Conservation (phyloP, 2,113 vertebrate genomes). For the Halichoeres trimaculatus region DNA sequence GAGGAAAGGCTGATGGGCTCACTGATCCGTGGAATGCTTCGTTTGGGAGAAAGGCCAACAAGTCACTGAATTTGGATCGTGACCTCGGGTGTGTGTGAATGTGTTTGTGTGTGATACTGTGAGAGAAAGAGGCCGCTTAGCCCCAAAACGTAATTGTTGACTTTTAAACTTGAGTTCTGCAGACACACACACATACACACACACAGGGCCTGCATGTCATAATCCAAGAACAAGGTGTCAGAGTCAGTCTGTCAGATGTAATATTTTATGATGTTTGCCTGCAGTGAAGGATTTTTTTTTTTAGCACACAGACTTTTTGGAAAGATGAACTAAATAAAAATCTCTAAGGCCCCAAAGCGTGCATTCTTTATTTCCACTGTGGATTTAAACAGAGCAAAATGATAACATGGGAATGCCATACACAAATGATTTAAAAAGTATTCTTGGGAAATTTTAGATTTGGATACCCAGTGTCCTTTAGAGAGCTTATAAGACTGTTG, state of each 20-base stretch:
- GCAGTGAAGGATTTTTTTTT: slow-evolving; percentile 13
- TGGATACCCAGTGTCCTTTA: background rate
- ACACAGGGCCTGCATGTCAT: slow-evolving; percentile 18
- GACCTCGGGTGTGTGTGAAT: slow-evolving; percentile 57
- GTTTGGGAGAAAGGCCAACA: slow-evolving; percentile 68
- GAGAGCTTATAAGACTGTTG: background rate
- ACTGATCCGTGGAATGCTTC: slow-evolving; percentile 77
- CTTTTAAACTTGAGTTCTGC: slow-evolving; percentile 38
- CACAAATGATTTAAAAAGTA: background rate
- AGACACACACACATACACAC: background rate
- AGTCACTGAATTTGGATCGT: slow-evolving; percentile 62
- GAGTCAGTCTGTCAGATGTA: slow-evolving; percentile 42
- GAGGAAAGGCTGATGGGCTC: slow-evolving; percentile 77
- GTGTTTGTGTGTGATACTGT: slow-evolving; percentile 15
- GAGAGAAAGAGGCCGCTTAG: slow-evolving; percentile 37
- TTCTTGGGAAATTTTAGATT: background rate
- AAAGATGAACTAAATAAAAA: slow-evolving; percentile 17
- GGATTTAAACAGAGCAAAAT: slow-evolving; percentile 24
- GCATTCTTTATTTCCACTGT: slow-evolving; percentile 24
- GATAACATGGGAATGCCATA: slow-evolving; percentile 5
- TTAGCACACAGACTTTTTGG: slow-evolving; percentile 30
- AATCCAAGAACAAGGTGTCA: slow-evolving; percentile 39
- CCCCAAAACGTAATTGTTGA: slow-evolving; percentile 38
- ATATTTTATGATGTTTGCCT: slow-evolving; percentile 45
- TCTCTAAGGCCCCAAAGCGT: slow-evolving; percentile 24